Evolutionary conservation across 2,797 vertebrate genomes (phyloP).

Genomic region (Sphenopsis melanotis): DNA sequence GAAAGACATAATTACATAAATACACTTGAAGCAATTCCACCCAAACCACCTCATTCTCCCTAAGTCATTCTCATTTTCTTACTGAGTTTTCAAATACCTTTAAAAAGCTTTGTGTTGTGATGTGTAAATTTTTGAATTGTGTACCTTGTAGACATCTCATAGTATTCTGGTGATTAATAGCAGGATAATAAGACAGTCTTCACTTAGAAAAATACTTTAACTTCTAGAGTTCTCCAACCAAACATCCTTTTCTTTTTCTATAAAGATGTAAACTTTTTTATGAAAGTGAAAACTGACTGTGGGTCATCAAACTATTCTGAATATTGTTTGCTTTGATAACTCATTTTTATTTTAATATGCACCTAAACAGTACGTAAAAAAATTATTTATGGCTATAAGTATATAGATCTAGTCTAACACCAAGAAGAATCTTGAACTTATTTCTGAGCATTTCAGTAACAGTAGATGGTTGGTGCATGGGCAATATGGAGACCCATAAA

Average conservation of each 20-base stretch:
- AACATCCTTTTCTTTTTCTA: neutral
- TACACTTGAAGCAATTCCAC: slow-evolving; percentile 2
- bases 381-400: neutral
- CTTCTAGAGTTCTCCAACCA: neutral
- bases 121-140: slow-evolving; percentile 19
- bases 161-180: neutral
- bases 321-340: neutral
- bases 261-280: neutral
- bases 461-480: neutral
- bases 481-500: neutral
- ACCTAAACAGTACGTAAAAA: neutral
- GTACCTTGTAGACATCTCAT: neutral
- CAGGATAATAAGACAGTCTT: neutral
- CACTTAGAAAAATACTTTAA: neutral
- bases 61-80: slow-evolving; percentile 26
- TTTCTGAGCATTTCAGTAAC: neutral
- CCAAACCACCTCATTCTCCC: neutral
- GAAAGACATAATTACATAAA: slow-evolving; percentile 25
- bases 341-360: neutral
- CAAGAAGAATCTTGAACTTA: neutral
- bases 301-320: neutral
- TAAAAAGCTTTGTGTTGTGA: slow-evolving; percentile 16
- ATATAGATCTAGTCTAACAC: neutral
- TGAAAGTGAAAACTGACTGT: neutral
- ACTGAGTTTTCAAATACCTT: slow-evolving; percentile 39